These are phyloP conservation scores for Loriculus beryllinus DNA, from an alignment of 2,797 vertebrate species.

Conservation along the genomic window DNA sequence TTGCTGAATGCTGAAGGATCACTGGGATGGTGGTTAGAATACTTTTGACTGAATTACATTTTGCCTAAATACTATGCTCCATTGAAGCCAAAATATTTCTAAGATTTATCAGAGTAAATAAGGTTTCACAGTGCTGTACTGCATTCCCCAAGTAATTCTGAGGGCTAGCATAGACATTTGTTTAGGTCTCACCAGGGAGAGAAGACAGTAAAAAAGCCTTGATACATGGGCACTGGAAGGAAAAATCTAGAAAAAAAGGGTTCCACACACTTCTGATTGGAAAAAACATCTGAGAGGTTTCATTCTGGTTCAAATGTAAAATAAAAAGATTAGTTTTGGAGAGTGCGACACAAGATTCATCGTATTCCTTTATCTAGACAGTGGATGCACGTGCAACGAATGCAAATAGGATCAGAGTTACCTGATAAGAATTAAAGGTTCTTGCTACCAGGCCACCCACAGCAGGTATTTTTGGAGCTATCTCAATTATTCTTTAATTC, in stretches of 20 bases:
- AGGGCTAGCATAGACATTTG: not conserved
- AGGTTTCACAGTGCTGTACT: constrained; percentile 10
- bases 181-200: not conserved
- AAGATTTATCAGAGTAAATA: constrained; percentile 39
- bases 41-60: constrained; percentile 10
- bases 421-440: not conserved
- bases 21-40: not conserved
- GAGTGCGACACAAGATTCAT: not conserved
- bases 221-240: not conserved
- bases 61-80: constrained; percentile 7
- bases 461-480: not conserved
- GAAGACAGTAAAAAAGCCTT: not conserved
- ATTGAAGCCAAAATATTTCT: not conserved
- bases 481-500: not conserved
- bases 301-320: not conserved
- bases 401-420: not conserved
- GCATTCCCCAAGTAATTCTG: not conserved
- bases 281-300: not conserved
- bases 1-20: constrained; percentile 18
- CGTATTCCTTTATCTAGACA: not conserved
- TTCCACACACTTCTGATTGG: not conserved
- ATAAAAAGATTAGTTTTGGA: not conserved
- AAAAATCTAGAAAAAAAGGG: too few species aligned
- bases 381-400: not conserved
- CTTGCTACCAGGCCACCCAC: not conserved